Base-by-base conservation (phyloP, 2,113 vertebrate species). In the Prionailurus bengalensis region DNA sequence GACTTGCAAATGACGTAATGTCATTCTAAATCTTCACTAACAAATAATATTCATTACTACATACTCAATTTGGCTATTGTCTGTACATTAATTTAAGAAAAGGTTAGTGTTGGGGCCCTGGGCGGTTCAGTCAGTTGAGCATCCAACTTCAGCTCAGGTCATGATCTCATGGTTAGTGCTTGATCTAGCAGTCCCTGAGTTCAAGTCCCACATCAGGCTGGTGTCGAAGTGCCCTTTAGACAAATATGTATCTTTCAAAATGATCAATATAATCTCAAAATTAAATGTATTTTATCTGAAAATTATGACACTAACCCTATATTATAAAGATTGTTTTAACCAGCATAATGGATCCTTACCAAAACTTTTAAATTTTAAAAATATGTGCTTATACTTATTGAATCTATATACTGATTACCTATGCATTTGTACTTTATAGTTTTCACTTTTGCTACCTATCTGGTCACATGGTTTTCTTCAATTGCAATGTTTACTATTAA, bases 341-440 rank as follows among this genome's bases (percentile, higher is more conserved):
- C 36, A 63, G 89, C 89, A 65, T 14, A 74, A 74, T 4, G 3
- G 3, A 63, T 1, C 1, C 29, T 81, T 55, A 23, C 25, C 8
- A 91, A 66, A 14, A 0, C 15, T 71, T 85, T 80, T 36, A 66
- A 74, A 55, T 81, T 85, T 89, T 12, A 84, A 81, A 95, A 48
- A 23, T 65, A 78, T 23, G 0, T n/a, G 81, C 21, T 68, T 55
- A 73, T 36, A 65, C 55, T 70, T 76, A 76, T 17, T 82, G 95
- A 70, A 36, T 95, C 3, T 76, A 84, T 89, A 78, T 93, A 86
- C 6, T 11, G 68, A 76, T 15, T 86, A n/a, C 0, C 95, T 80
- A 16, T 87, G n/a, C 79, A 92, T 16, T 96, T 96, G 61, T 91
- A 89, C 96, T 29, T 79, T 61, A 93, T 13, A 90, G 53, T 70